Base-by-base conservation (phyloP, 2,888 invertebrate species). In the Strigamia maritima region DNA sequence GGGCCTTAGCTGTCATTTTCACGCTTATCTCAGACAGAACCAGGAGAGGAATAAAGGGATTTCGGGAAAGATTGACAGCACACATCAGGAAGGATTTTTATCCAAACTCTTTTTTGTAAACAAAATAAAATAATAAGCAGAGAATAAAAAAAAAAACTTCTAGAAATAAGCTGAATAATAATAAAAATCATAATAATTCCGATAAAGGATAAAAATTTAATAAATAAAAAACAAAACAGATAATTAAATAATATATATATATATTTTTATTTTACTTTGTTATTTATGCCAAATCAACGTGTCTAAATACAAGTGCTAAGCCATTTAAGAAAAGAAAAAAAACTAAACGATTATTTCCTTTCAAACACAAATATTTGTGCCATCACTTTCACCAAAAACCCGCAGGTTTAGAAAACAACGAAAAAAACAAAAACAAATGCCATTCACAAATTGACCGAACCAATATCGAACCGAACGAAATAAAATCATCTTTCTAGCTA, bases 21-120 rank as follows among this genome's bases (percentile, higher is more conserved):
- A 78, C 78, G 65, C 65, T 7, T n/a, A n/a, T 78, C 78, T 78
- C 78, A 78, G 78, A 78, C 78, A 78, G 40, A 78, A 78, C 77
- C 54, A 78, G 35, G 49, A 26, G 8, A 44, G 77, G 49, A 22
- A n/a, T 70, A 10, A 40, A 24, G 49, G 76, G 28, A 75, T 44
- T 44, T 44, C 44, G 44, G 44, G 44, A 44, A 44, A 44, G 44
- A 44, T 44, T 44, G 44, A 44, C 44, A 44, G 44, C 44, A 44
- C 44, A 44, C 44, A 44, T 6, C 14, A 2, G 44, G 44, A 14
- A 44, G 44, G 8, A 38, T 38, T 10, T 10, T 38, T 38, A 8
- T 8, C 10, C 10, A 8, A 8, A 8, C 10, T 38, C 10, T 8
- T 38, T 38, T 38, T 8, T 8, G 10, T 38, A 38, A 38, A 38